Evolutionary conservation across 2,888 invertebrate species (phyloP).

Genomic region (Leptinotarsa juncta): DNA sequence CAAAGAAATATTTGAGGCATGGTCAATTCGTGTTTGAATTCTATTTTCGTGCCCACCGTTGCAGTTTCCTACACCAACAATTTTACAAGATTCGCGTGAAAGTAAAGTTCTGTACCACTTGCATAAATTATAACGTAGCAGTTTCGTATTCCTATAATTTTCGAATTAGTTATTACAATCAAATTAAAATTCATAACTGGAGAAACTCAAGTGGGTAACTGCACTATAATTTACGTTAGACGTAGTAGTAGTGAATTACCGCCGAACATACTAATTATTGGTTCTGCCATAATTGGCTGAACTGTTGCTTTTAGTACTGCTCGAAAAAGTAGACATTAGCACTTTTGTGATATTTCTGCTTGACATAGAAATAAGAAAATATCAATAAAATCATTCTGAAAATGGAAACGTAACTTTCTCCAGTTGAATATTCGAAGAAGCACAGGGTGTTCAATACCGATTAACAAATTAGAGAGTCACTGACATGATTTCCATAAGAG

Average conservation of each 20-base stretch:
- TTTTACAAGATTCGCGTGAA: constrained; percentile 11
- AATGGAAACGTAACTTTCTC: neutral
- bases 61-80: neutral
- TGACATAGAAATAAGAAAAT: neutral
- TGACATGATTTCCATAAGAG: too few relatives aligned
- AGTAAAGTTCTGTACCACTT: constrained; percentile 14
- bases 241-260: neutral
- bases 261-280: neutral
- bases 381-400: neutral
- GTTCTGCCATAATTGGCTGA: neutral
- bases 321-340: neutral
- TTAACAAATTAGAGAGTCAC: too few relatives aligned
- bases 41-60: neutral
- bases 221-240: constrained; percentile 19
- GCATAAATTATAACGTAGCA: constrained; percentile 5
- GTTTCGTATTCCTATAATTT: constrained; percentile 17
- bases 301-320: neutral
- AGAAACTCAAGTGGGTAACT: constrained; percentile 24
- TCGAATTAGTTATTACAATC: constrained; percentile 9
- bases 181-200: constrained; percentile 26
- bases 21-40: too few relatives aligned
- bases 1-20: too few relatives aligned
- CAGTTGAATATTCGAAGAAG: too few relatives aligned
- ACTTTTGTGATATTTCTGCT: neutral
- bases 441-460: too few relatives aligned